phyloP scores from a whole-genome alignment of 2,888 invertebrate species.

The Ecliptopera silaceata region DNA sequence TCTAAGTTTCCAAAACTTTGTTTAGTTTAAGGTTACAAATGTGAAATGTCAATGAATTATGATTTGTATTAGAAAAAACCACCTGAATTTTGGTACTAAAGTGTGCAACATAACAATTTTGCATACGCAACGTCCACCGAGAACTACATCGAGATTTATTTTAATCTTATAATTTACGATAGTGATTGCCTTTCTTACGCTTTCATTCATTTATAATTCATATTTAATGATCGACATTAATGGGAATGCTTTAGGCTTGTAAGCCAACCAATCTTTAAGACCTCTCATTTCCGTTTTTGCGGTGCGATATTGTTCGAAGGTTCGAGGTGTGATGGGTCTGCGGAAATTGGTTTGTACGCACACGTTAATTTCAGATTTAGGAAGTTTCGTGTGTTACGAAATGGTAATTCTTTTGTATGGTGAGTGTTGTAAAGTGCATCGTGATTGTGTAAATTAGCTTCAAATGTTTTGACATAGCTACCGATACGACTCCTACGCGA shows the following conservation, averaged over 20 bases:
- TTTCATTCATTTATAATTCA: constrained; percentile 82
- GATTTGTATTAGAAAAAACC: too few relatives aligned
- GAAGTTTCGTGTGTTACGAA: constrained; percentile 75
- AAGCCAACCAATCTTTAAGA: constrained; percentile 51
- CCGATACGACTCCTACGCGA: too few relatives aligned
- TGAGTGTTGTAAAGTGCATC: constrained; percentile 62
- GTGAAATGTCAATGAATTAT: too few relatives aligned
- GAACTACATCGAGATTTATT: constrained; percentile 60
- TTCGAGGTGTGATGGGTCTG: constrained; percentile 28
- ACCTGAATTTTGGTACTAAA: too few relatives aligned
- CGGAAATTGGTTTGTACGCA: constrained; percentile 53
- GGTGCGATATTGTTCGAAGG: constrained; percentile 29
- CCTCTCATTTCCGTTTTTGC: constrained; percentile 46
- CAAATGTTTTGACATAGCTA: neutral
- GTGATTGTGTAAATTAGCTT: constrained; percentile 67
- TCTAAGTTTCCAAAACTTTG: too few relatives aligned
- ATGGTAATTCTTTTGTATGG: constrained; percentile 68
- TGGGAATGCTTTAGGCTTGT: constrained; percentile 71
- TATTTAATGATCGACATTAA: constrained; percentile 82
- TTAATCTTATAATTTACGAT: constrained; percentile 76
- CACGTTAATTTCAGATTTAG: constrained; percentile 82
- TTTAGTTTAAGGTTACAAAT: too few relatives aligned
- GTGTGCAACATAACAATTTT: constrained; percentile 7
- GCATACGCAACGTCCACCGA: constrained; percentile 40
- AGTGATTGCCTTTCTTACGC: constrained; percentile 77